Conservation (phyloP, 2,797 vertebrate genomes). For the Pelochelys cantorii region DNA sequence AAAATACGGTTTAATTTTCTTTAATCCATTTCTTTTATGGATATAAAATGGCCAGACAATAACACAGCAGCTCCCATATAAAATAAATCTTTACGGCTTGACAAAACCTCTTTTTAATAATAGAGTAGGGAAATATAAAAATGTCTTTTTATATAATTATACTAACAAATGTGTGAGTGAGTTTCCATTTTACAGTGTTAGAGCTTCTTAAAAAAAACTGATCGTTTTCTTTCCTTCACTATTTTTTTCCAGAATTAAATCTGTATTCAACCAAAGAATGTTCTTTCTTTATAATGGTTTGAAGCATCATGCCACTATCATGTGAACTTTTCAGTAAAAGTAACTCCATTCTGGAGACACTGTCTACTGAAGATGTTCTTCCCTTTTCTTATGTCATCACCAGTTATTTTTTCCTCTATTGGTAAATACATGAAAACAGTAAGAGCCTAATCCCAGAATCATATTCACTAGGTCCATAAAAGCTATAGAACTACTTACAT, state of each 20-base stretch:
- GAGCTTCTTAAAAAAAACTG: slow-evolving; percentile 53
- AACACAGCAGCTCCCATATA: slow-evolving; percentile 64
- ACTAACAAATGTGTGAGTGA: slow-evolving; percentile 69
- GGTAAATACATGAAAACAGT: background rate
- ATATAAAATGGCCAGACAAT: slow-evolving; percentile 64
- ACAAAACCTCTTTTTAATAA: slow-evolving; percentile 70
- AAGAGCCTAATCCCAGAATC: background rate
- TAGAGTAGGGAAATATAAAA: slow-evolving; percentile 78
- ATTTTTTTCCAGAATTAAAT: slow-evolving; percentile 52
- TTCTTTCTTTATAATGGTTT: slow-evolving; percentile 40
- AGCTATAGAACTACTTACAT: background rate
- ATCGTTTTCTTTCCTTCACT: slow-evolving; percentile 48
- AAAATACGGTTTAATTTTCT: slow-evolving; percentile 68
- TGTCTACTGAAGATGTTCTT: background rate
- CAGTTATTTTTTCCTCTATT: background rate
- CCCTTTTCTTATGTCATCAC: background rate
- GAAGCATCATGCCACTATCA: background rate
- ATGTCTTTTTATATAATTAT: slow-evolving; percentile 77
- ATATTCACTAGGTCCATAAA: background rate
- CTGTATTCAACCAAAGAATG: slow-evolving; percentile 60
- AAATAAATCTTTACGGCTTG: slow-evolving; percentile 73
- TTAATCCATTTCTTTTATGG: slow-evolving; percentile 67
- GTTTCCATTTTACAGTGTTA: slow-evolving; percentile 70
- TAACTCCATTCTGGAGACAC: slow-evolving; percentile 15
- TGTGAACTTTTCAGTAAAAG: slow-evolving; percentile 10